phyloP scores from a whole-genome alignment of 2,113 vertebrate species.

The Numida meleagris region DNA sequence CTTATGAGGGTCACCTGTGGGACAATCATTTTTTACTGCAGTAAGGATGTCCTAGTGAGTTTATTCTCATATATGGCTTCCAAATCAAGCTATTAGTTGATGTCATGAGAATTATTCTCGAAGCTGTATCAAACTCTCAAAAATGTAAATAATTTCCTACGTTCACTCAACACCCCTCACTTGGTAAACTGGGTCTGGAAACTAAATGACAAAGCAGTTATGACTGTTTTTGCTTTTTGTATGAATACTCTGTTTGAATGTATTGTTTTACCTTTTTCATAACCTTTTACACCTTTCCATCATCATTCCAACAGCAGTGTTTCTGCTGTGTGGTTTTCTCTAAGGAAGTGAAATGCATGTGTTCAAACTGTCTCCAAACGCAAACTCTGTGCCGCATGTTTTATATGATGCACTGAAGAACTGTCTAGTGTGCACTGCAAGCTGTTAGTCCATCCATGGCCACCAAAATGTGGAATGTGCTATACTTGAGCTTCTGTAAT shows the following conservation, averaged over 20 bases:
- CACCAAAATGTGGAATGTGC: background rate
- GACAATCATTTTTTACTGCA: background rate
- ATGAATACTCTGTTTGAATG: background rate
- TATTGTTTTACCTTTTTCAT: background rate
- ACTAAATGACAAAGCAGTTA: background rate
- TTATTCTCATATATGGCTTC: background rate
- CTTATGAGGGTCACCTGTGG: background rate
- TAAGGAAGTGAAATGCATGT: background rate
- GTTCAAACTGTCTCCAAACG: background rate
- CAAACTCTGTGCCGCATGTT: accelerated
- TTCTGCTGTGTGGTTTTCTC: background rate
- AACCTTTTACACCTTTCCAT: background rate
- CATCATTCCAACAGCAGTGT: background rate
- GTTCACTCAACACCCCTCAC: background rate
- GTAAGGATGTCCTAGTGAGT: background rate
- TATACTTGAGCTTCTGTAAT: background rate
- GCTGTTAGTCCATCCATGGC: background rate
- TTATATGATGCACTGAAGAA: background rate
- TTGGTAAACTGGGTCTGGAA: background rate
- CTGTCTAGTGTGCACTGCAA: background rate
- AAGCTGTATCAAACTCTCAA: constrained; percentile 39
- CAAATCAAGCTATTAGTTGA: constrained; percentile 19
- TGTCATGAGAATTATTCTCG: constrained; percentile 16
- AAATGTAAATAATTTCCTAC: constrained; percentile 36
- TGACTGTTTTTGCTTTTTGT: background rate